A percentile compares a stretch with the other conserved stretches of the same genome.
phyloP scores from a whole-genome alignment of 2,113 vertebrate genomes.

The Prunella fulvescens region DNA sequence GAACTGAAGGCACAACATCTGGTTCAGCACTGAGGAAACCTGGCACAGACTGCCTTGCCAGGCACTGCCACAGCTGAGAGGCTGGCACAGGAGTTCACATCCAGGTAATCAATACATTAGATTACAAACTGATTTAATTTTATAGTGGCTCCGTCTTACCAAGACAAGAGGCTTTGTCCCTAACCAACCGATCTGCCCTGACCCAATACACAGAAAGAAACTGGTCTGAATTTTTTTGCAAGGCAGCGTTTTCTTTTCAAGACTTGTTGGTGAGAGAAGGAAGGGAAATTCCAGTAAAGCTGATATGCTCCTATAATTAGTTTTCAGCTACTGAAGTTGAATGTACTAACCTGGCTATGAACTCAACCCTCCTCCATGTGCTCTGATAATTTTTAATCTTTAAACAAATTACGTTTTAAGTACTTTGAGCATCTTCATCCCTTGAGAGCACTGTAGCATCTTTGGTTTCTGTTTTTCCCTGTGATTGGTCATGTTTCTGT shows the following conservation, averaged over 20 bases:
- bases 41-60: not conserved
- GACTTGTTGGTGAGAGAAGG: not conserved
- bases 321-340: not conserved
- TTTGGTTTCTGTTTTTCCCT: not conserved
- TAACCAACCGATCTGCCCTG: not conserved
- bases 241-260: not conserved
- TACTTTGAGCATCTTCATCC: not conserved
- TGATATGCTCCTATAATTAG: not conserved
- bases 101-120: not conserved
- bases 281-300: not conserved
- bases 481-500: not conserved
- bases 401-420: not conserved
- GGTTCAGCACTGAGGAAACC: not conserved
- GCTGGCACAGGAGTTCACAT: not conserved
- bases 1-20: not conserved
- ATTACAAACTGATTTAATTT: not conserved
- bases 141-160: not conserved
- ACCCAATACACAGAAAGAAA: not conserved
- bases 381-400: not conserved
- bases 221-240: not conserved
- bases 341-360: not conserved
- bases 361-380: not conserved
- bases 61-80: fast-evolving
- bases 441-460: not conserved
- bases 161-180: not conserved